phyloP scores from a whole-genome alignment of 2,888 invertebrate species.

The Trissolcus japonicus region DNA sequence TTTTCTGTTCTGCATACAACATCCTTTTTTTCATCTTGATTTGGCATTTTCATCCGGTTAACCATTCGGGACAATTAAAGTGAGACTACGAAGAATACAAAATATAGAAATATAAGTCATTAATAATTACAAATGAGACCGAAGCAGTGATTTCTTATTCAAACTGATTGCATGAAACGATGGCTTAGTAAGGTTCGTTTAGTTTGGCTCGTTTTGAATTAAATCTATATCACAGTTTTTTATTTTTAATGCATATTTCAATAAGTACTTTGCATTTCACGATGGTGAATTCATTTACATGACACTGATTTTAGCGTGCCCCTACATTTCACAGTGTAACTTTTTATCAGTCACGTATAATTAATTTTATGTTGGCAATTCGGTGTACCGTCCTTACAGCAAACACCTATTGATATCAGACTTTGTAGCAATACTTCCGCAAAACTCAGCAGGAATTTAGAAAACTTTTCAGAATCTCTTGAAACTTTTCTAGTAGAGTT shows the following conservation, averaged over 20 bases:
- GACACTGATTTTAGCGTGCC: slow-evolving; percentile 18
- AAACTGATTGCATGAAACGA: slow-evolving; percentile 10
- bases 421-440: slow-evolving; percentile 2
- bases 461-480: slow-evolving; percentile 22
- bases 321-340: slow-evolving; percentile 4
- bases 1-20: too few species aligned
- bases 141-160: slow-evolving; percentile 1
- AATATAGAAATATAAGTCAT: not conserved
- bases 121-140: slow-evolving; percentile 6
- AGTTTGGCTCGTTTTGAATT: slow-evolving; percentile 18
- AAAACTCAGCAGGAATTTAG: slow-evolving; percentile 23
- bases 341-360: not conserved
- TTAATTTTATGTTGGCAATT: slow-evolving; percentile 12
- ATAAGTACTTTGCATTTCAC: slow-evolving; percentile 12
- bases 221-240: slow-evolving; percentile 22
- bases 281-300: slow-evolving; percentile 25
- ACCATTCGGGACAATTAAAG: not conserved
- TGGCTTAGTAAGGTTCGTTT: slow-evolving; percentile 14
- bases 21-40: too few species aligned
- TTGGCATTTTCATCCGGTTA: too few species aligned
- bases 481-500: slow-evolving; percentile 15
- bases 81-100: not conserved
- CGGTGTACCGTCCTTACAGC: slow-evolving; percentile 8
- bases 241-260: slow-evolving; percentile 7
- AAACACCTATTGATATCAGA: slow-evolving; percentile 9